Conservation (phyloP, 2,797 vertebrate species). For the Cyprinodon diabolis region DNA sequence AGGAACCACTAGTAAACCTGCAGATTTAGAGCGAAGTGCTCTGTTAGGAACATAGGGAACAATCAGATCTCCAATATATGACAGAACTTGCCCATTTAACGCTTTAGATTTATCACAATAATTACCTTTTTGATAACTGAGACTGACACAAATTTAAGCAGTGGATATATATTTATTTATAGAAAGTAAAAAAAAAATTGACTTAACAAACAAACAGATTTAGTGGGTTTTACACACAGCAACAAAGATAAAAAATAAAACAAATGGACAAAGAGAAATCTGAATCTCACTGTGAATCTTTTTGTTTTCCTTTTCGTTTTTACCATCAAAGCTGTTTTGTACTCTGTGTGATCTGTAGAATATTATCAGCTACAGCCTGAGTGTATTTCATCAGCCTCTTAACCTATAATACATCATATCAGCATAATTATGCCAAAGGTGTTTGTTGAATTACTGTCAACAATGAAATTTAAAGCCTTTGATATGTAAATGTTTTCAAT, state of each 20-base stretch:
- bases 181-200: conserved; percentile 8
- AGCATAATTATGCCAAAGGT: conserved; percentile 41
- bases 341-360: conserved; percentile 9
- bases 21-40: too few relatives aligned
- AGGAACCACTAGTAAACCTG: too few relatives aligned
- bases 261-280: conserved; percentile 23
- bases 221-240: conserved; percentile 39
- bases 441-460: conserved; percentile 28
- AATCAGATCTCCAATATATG: too few relatives aligned
- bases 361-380: conserved; percentile 9
- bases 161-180: conserved; percentile 4
- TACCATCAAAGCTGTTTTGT: conserved; percentile 33
- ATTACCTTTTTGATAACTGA: conserved; percentile 4
- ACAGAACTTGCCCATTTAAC: too few relatives aligned
- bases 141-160: neutral
- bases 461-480: conserved; percentile 50
- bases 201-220: neutral
- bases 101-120: neutral
- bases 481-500: conserved; percentile 58
- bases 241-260: conserved; percentile 20
- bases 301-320: conserved; percentile 26
- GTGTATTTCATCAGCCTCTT: conserved; percentile 35
- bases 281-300: neutral
- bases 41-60: too few relatives aligned
- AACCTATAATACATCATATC: conserved; percentile 37